These are phyloP conservation scores for Caerostris darwini DNA, from an alignment of 1,140 invertebrate genomes.

Conservation along the genomic window DNA sequence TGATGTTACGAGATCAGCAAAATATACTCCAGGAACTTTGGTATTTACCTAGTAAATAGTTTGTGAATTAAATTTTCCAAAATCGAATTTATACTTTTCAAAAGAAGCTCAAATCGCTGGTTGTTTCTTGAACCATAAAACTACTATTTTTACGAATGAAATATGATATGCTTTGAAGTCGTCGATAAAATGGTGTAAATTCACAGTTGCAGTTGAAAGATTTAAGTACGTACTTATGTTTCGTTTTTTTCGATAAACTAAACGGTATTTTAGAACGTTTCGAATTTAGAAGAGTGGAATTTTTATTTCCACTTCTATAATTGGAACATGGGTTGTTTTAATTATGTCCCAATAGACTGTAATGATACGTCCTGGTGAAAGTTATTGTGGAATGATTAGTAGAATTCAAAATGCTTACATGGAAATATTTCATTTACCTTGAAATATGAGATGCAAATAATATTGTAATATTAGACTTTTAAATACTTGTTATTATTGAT, in stretches of 20 bases:
- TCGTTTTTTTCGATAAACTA: neutral
- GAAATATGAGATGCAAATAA: too few species aligned
- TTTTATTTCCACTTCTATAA: too few species aligned
- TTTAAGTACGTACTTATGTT: constrained; percentile 2
- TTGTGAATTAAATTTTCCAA: constrained; percentile 44
- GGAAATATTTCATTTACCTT: too few species aligned
- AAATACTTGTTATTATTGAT: too few species aligned
- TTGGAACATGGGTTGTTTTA: too few species aligned
- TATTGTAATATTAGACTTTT: too few species aligned
- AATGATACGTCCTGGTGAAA: too few species aligned
- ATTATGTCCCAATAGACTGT: too few species aligned
- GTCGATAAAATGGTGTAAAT: neutral
- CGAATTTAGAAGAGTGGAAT: too few species aligned
- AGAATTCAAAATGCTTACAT: too few species aligned
- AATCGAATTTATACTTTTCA: constrained; percentile 3
- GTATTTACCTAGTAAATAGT: constrained; percentile 16
- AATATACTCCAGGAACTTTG: constrained; percentile 18
- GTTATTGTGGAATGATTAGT: too few species aligned
- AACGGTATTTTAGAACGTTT: neutral
- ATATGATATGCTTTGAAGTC: neutral
- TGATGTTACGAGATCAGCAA: constrained; percentile 49
- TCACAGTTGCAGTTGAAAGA: neutral
- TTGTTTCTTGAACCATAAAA: neutral
- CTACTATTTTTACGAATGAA: neutral
- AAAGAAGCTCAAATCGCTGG: neutral